Evolutionary conservation across 2,797 vertebrate genomes (phyloP).

Genomic region (Enteromius fasciolatus): DNA sequence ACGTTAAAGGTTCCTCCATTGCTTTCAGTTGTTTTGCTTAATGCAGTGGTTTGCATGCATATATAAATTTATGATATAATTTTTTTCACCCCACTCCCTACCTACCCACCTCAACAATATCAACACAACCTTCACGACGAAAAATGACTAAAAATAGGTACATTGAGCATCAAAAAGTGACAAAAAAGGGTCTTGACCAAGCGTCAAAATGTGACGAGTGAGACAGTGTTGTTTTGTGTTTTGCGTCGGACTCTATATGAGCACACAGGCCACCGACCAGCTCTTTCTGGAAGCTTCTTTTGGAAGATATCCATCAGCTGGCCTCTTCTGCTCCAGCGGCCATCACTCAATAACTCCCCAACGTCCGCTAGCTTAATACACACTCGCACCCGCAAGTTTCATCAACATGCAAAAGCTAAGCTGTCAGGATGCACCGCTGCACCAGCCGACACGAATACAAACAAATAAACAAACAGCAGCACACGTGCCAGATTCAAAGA

Average conservation of each 20-base stretch:
- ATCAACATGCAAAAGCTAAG: conserved; percentile 26
- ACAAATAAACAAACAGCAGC: conserved; percentile 2
- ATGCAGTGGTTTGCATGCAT: no score
- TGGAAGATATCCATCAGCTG: conserved; percentile 31
- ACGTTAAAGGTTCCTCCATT: no score
- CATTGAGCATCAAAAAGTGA: no score
- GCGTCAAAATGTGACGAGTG: no score
- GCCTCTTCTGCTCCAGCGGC: conserved; percentile 31
- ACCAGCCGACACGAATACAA: conserved; percentile 3
- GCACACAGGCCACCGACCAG: not conserved
- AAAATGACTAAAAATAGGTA: no score
- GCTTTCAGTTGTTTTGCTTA: no score
- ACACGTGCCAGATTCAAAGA: not conserved
- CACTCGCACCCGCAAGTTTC: not conserved
- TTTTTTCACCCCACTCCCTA: no score
- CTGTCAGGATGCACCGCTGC: not conserved
- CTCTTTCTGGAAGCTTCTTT: conserved; percentile 13
- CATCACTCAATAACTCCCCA: conserved; percentile 44
- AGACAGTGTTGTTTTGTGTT: not conserved
- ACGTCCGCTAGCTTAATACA: conserved; percentile 1
- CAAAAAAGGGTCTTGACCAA: no score
- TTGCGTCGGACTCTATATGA: not conserved
- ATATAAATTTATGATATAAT: no score
- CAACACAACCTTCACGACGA: no score
- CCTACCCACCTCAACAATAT: no score